Evolutionary conservation across 2,888 invertebrate species (phyloP), one percentile per base, ranked within the genome.

Genomic region (Neoscelio sp.): DNA sequence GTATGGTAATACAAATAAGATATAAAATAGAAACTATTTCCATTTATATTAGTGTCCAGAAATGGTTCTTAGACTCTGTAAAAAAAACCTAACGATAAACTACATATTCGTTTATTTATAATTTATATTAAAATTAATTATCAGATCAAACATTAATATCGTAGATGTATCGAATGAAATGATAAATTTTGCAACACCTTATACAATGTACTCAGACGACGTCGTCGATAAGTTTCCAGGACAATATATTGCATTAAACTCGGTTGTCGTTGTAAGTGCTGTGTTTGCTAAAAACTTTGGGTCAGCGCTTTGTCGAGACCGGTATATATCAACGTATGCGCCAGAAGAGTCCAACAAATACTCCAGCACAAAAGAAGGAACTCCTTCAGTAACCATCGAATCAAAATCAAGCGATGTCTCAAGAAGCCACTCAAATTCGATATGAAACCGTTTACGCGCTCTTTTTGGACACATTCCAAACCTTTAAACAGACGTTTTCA

Each of bases 201-300:
- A 12, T 23, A 44, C 20, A 44, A 20, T 44, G 44, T 44, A 44
- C 23, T 44, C 44, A 12, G 44, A 44, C 44, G 10, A 10, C n/a
- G 23, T 10, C 20, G 12, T 23, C 15, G 17, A 23, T 44, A 44
- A 44, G 44, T 44, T 12, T 33, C 5, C 33, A n/a, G 23, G 18
- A 42, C 42, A 18, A 18, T 46, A 46, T 46, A 33, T 46, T 64
- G 50, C 64, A 64, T 64, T 50, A 64, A 50, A 50, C 18, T 33
- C 7, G 20, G 20, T 44, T 54, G 67, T 54, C 54, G 44, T 67
- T 54, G 60, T 60, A 20, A 60, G 60, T 33, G 67, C 52, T 23
- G 48, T 75, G 75, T 75, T 75, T 75, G 67, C 75, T 73, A 67
- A 75, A 75, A 75, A 75, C 67, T 54, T 62, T 68, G 15, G 68